Conservation (phyloP, 2,113 vertebrate genomes). For the Damaliscus lunatus region DNA sequence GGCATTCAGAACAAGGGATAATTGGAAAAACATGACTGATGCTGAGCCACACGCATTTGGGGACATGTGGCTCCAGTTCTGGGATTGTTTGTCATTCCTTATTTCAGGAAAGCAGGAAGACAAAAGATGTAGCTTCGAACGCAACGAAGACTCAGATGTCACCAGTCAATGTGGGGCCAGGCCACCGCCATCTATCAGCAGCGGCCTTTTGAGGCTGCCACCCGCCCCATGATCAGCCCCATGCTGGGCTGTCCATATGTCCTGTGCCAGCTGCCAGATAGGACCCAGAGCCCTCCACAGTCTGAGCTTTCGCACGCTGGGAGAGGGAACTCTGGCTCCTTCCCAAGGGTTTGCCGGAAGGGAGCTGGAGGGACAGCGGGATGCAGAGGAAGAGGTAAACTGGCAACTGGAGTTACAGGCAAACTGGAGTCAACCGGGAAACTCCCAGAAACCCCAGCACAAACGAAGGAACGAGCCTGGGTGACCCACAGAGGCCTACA, state of each 20-base stretch:
- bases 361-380: conserved; percentile 58
- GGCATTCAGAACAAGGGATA: conserved; percentile 73
- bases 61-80: conserved; percentile 74
- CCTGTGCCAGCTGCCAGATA: background rate
- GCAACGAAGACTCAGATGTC: conserved; percentile 62
- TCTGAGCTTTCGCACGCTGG: conserved; percentile 44
- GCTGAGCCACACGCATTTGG: conserved; percentile 73
- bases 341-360: conserved; percentile 72
- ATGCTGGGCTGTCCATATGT: background rate
- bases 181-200: background rate
- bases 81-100: conserved; percentile 69
- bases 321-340: conserved; percentile 54
- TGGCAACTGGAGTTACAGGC: conserved; percentile 57
- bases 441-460: conserved; percentile 74
- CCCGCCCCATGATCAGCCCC: background rate
- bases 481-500: background rate
- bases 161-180: conserved; percentile 38
- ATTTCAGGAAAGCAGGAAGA: conserved; percentile 69
- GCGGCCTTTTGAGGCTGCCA: background rate
- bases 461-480: background rate
- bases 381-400: conserved; percentile 22
- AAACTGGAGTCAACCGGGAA: conserved; percentile 62
- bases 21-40: conserved; percentile 73
- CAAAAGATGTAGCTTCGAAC: conserved; percentile 58
- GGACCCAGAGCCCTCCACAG: background rate